A percentile compares a stretch with the other conserved stretches of the same genome.
Evolutionary conservation across 2,797 vertebrate species (phyloP).

Genomic region (Sphaeramia orbicularis): DNA sequence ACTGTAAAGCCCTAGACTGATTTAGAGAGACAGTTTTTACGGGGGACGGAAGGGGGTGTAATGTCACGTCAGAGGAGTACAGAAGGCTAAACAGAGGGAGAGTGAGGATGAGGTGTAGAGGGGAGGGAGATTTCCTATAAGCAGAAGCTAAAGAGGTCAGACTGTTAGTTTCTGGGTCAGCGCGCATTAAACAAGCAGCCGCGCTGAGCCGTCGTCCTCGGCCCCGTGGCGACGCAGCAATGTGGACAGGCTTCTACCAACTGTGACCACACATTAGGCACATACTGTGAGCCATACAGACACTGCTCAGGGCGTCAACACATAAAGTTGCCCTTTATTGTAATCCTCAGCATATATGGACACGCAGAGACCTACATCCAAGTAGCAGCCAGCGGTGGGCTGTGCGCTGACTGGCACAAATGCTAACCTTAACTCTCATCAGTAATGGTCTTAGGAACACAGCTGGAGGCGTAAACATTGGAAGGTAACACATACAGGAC

Average conservation of each 20-base stretch:
- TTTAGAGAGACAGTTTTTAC: conserved; percentile 41
- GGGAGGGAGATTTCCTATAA: conserved; percentile 62
- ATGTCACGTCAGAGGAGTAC: conserved; percentile 29
- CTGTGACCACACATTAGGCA: conserved; percentile 74
- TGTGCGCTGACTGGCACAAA: conserved; percentile 45
- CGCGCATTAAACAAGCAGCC: conserved; percentile 68
- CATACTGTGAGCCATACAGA: conserved; percentile 65
- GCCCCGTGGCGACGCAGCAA: conserved; percentile 58
- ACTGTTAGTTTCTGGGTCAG: conserved; percentile 75
- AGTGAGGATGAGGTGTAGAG: conserved; percentile 21
- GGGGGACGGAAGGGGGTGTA: conserved; percentile 16
- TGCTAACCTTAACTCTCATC: conserved; percentile 62
- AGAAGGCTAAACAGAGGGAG: conserved; percentile 41
- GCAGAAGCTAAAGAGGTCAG: conserved; percentile 80
- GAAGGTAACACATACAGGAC: conserved; percentile 51
- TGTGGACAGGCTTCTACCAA: conserved; percentile 69
- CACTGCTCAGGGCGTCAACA: conserved; percentile 75
- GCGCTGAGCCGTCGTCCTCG: conserved; percentile 47
- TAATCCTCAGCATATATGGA: conserved; percentile 65
- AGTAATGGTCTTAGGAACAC: conserved; percentile 48
- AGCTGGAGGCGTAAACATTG: conserved; percentile 61
- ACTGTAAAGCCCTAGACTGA: conserved; percentile 34
- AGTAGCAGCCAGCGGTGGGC: conserved; percentile 40
- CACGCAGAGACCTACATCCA: conserved; percentile 40
- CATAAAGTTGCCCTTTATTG: conserved; percentile 73